phyloP scores from a whole-genome alignment of 1,140 invertebrate species.

The Cardiocondyla obscurior region DNA sequence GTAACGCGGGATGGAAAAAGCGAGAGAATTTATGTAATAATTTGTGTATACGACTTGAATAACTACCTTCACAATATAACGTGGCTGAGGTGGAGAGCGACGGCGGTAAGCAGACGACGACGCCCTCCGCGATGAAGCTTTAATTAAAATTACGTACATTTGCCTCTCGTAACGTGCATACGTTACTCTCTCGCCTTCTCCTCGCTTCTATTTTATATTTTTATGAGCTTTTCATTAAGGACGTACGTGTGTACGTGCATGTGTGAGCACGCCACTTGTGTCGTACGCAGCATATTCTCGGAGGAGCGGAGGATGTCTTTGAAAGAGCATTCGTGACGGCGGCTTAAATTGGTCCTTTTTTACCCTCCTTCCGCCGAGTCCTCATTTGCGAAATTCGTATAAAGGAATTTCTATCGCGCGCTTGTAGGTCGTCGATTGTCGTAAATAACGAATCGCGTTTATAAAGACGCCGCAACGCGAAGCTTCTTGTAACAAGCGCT shows the following conservation, averaged over 20 bases:
- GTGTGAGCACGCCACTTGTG: conserved; percentile 5
- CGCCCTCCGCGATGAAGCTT: conserved; percentile 79
- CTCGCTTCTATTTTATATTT: conserved; percentile 76
- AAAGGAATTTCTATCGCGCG: conserved; percentile 63
- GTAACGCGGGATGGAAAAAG: conserved; percentile 39
- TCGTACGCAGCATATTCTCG: not conserved
- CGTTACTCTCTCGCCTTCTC: conserved; percentile 35
- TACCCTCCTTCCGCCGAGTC: conserved; percentile 42
- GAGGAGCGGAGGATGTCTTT: conserved; percentile 63
- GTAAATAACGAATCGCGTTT: conserved; percentile 45
- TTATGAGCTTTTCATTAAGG: conserved; percentile 82
- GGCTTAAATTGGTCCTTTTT: conserved; percentile 60
- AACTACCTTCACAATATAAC: conserved; percentile 80
- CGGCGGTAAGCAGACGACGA: conserved; percentile 73
- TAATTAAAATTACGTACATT: conserved; percentile 84
- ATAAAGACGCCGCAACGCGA: not conserved
- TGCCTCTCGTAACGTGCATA: conserved; percentile 73
- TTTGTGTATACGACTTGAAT: conserved; percentile 81
- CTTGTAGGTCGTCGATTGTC: conserved; percentile 57
- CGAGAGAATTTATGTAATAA: conserved; percentile 78
- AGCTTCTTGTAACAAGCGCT: conserved; percentile 5
- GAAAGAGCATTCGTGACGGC: conserved; percentile 66
- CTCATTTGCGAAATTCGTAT: conserved; percentile 71
- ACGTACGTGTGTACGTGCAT: conserved; percentile 56
- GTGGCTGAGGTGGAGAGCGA: conserved; percentile 54